phyloP scores from a whole-genome alignment of 2,888 invertebrate genomes.

The Rhamnusium bicolor region DNA sequence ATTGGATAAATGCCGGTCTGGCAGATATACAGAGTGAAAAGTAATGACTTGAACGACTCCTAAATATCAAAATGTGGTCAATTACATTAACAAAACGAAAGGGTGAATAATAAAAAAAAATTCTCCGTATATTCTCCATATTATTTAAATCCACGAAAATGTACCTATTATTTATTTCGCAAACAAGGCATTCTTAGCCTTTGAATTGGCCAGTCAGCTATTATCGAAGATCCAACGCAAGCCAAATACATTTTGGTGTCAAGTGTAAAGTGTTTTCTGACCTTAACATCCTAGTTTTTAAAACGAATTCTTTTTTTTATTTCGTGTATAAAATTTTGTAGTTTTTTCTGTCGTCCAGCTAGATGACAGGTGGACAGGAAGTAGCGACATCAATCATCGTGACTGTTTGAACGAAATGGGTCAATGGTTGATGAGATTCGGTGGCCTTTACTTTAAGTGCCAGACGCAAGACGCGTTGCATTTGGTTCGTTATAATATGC shows the following conservation, averaged over 20 bases:
- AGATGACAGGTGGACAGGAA: slow-evolving; percentile 16
- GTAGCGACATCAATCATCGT: slow-evolving; percentile 27
- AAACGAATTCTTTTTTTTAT: slow-evolving; percentile 33
- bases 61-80: no score
- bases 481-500: not conserved
- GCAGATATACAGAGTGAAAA: no score
- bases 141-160: no score
- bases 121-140: no score
- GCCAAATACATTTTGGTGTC: slow-evolving; percentile 44
- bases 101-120: no score
- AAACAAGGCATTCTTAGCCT: no score
- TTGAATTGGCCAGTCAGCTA: not conserved
- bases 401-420: slow-evolving; percentile 42
- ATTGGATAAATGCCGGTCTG: no score
- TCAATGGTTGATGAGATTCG: slow-evolving; percentile 23
- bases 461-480: not conserved
- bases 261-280: slow-evolving; percentile 44
- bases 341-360: not conserved
- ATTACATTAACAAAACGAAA: no score
- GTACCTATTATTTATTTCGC: no score
- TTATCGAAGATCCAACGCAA: not conserved
- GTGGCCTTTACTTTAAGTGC: not conserved
- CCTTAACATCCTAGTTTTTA: slow-evolving; percentile 42
- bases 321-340: not conserved
- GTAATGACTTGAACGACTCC: no score